These are phyloP conservation scores for Galerucella pusilla DNA, from an alignment of 2,888 invertebrate species.

Conservation along the genomic window DNA sequence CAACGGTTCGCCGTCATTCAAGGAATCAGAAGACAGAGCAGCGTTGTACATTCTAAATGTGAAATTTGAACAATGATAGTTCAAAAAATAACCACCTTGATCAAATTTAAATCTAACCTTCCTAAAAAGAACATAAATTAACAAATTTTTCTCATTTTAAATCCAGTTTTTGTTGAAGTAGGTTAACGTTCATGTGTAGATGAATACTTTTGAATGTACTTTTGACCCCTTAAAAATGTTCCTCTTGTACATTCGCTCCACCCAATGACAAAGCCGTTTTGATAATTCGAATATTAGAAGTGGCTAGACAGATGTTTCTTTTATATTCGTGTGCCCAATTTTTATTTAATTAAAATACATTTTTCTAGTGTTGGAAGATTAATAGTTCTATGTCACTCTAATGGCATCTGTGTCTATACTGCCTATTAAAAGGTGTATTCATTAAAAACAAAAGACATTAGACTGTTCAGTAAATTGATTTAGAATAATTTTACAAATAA, in stretches of 20 bases:
- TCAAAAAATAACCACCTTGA: too few species aligned
- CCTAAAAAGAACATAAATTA: too few species aligned
- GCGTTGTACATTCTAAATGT: too few species aligned
- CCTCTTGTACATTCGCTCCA: neutral
- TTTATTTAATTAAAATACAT: slow-evolving; percentile 36
- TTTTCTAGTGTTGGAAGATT: slow-evolving; percentile 32
- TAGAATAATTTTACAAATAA: too few species aligned
- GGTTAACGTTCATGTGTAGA: neutral
- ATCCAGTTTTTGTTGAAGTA: neutral
- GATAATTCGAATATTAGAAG: slow-evolving; percentile 17
- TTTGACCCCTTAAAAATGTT: neutral
- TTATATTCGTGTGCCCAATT: slow-evolving; percentile 20
- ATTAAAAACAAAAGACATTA: slow-evolving; percentile 1
- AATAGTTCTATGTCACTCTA: slow-evolving; percentile 27
- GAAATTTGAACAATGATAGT: too few species aligned
- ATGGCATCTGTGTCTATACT: slow-evolving; percentile 6
- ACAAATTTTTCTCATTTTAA: too few species aligned
- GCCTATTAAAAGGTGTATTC: neutral
- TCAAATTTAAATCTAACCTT: too few species aligned
- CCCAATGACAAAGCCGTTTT: slow-evolving; percentile 20
- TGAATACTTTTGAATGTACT: neutral
- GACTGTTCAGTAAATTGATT: too few species aligned
- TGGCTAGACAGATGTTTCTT: slow-evolving; percentile 28
- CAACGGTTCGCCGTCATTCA: too few species aligned
- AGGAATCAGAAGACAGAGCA: too few species aligned